A percentile compares a stretch with the other conserved stretches of the same genome.
Conservation (phyloP, 2,797 vertebrate species). For the Octomys mimax region DNA sequence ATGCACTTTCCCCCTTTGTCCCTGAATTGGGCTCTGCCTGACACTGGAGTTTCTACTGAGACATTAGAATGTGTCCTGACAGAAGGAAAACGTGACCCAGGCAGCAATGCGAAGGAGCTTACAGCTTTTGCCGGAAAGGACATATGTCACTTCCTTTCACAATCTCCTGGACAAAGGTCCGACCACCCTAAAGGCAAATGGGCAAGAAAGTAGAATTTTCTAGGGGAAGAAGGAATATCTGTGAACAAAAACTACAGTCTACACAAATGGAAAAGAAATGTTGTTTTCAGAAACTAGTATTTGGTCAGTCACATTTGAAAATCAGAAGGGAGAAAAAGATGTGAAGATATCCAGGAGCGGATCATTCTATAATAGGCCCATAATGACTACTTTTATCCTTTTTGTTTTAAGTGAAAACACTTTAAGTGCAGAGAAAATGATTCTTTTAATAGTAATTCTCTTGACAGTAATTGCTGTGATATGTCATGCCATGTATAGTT, state of each 20-base stretch:
- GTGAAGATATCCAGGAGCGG: not conserved
- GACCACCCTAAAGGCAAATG: not conserved
- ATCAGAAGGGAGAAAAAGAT: not conserved
- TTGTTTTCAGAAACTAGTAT: not conserved
- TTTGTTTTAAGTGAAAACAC: slow-evolving; percentile 76
- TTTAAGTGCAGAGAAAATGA: slow-evolving; percentile 70
- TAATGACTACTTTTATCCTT: slow-evolving; percentile 69
- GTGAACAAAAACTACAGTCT: not conserved
- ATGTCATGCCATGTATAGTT: slow-evolving; percentile 61
- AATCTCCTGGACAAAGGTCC: not conserved
- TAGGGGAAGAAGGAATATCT: not conserved
- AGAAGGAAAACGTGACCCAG: not conserved
- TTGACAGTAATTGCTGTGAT: slow-evolving; percentile 78
- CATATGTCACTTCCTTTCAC: not conserved
- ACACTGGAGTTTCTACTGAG: not conserved
- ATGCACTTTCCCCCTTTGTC: not conserved
- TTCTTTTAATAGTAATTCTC: slow-evolving; percentile 72
- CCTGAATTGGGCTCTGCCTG: fast-evolving
- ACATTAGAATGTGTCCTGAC: not conserved
- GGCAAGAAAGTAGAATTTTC: not conserved
- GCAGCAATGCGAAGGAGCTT: not conserved
- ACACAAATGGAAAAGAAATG: not conserved
- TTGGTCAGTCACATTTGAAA: not conserved
- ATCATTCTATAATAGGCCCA: slow-evolving; percentile 49
- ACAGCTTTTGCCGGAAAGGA: not conserved